Percentiles rank a stretch among this genome's conserved stretches.
phyloP scores from a whole-genome alignment of 2,888 invertebrate genomes.

The Eupithecia vulgata region DNA sequence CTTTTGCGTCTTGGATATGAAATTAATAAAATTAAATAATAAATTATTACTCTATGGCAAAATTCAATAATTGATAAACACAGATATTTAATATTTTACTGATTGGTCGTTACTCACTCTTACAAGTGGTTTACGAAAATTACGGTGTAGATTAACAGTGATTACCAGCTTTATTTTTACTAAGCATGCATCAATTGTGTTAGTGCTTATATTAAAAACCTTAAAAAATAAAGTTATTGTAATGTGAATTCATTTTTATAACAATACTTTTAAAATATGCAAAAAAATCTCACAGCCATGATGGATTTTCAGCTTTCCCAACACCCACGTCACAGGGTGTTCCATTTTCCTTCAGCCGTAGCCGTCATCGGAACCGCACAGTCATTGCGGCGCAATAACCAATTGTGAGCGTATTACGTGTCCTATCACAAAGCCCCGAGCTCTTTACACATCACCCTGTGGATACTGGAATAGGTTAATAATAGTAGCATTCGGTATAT shows the following conservation, averaged over 20 bases:
- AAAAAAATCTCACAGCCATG: conserved; percentile 13
- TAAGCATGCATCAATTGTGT: too few species aligned
- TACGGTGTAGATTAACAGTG: too few species aligned
- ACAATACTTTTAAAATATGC: neutral
- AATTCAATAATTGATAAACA: neutral
- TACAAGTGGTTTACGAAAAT: neutral
- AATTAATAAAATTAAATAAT: neutral
- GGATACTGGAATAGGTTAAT: conserved; percentile 51
- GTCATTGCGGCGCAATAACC: conserved; percentile 84
- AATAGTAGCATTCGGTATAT: neutral
- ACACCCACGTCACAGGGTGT: conserved; percentile 51
- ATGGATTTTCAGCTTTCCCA: conserved; percentile 27
- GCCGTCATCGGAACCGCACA: conserved; percentile 70
- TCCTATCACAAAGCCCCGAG: conserved; percentile 78
- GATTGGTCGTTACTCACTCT: neutral
- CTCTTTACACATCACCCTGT: conserved; percentile 57
- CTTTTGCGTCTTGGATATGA: too few species aligned
- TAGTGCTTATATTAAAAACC: too few species aligned
- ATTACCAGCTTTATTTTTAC: too few species aligned
- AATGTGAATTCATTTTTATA: neutral
- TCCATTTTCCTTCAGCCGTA: conserved; percentile 63
- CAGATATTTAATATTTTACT: neutral
- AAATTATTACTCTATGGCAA: neutral
- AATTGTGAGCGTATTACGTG: conserved; percentile 83
- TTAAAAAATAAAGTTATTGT: too few species aligned